These are phyloP conservation scores for Typhlomys cinereus DNA, from an alignment of 2,113 vertebrate species.

Conservation along the genomic window DNA sequence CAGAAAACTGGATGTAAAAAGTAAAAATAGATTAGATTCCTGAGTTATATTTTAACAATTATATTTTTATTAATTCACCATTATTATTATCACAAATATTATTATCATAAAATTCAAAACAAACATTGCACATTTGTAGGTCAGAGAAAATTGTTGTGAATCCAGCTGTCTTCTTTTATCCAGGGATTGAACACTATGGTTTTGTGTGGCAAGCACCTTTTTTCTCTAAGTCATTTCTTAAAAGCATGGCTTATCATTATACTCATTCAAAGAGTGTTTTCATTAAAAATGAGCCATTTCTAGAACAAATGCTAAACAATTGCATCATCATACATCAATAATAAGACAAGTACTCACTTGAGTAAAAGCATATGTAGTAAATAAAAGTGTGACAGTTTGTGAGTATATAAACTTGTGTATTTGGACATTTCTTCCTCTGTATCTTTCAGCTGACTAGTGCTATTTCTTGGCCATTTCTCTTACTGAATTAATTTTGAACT, in stretches of 20 bases:
- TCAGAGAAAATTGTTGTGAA: no score
- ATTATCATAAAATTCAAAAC: no score
- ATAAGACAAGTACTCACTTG: background rate
- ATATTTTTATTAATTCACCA: no score
- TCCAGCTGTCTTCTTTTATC: no score
- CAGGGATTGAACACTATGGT: no score
- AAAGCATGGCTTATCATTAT: no score
- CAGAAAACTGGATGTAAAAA: background rate
- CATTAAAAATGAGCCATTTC: background rate
- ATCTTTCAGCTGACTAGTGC: background rate
- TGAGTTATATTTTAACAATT: background rate
- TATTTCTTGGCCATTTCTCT: background rate
- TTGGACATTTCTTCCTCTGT: background rate
- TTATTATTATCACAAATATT: no score
- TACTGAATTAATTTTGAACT: conserved; percentile 31
- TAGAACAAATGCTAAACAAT: background rate
- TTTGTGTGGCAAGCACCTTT: no score
- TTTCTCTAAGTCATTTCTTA: no score
- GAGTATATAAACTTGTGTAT: background rate
- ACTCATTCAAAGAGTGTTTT: no score
- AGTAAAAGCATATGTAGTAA: background rate
- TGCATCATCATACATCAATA: background rate
- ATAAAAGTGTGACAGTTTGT: background rate
- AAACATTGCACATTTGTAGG: no score
- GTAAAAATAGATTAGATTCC: background rate